Evolutionary conservation across 2,888 invertebrate genomes (phyloP).

Genomic region (Ophion ventricosus): DNA sequence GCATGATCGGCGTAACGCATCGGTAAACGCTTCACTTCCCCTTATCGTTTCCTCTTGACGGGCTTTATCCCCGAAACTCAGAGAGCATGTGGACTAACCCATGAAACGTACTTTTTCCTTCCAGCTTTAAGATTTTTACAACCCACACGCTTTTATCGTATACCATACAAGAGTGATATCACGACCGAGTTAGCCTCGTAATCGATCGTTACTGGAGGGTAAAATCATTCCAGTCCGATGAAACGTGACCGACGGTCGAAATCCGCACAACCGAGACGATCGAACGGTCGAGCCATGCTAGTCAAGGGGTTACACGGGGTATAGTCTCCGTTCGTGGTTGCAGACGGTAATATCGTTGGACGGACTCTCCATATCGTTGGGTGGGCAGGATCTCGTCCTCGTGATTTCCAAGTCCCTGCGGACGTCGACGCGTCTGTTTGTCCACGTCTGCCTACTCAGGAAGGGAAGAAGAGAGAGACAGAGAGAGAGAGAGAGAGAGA

Average conservation of each 20-base stretch:
- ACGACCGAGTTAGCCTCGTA: constrained; percentile 49
- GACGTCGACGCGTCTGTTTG: constrained; percentile 81
- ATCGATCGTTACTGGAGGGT: constrained; percentile 55
- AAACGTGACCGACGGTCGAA: constrained; percentile 58
- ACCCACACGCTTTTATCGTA: constrained; percentile 15
- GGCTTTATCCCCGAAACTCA: constrained; percentile 56
- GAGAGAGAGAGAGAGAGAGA: constrained; percentile 46
- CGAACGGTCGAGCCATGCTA: constrained; percentile 72
- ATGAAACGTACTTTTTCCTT: constrained; percentile 27
- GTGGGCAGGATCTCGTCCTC: constrained; percentile 66
- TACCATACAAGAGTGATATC: constrained; percentile 21
- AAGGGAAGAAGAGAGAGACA: constrained; percentile 46
- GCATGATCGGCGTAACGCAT: constrained; percentile 67
- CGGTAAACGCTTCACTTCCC: constrained; percentile 72
- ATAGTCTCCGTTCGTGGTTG: constrained; percentile 69
- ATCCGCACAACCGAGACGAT: constrained; percentile 60
- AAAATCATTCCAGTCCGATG: constrained; percentile 54
- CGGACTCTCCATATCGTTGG: constrained; percentile 49
- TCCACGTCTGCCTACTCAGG: constrained; percentile 79
- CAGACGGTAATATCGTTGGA: constrained; percentile 57
- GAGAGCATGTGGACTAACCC: constrained; percentile 20
- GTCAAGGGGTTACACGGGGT: constrained; percentile 72
- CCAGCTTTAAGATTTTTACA: constrained; percentile 25
- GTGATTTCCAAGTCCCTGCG: constrained; percentile 78
- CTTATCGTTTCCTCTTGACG: constrained; percentile 70